Percentiles rank a stretch among this genome's conserved stretches.
Evolutionary conservation across 2,113 vertebrate species (phyloP).

Genomic region (Podarcis cretensis): DNA sequence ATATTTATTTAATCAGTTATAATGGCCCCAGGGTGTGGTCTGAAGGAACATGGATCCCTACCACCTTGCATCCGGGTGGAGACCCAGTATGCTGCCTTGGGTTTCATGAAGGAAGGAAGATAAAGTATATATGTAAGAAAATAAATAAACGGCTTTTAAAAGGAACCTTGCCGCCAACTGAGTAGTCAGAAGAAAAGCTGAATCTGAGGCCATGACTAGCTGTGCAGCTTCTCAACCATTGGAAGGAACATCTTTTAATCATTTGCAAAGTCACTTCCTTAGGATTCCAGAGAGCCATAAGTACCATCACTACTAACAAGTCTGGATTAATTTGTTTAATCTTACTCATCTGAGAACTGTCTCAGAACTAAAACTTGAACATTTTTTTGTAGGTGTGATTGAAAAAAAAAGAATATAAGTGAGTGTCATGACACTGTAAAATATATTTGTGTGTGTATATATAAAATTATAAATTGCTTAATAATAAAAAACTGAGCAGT

Average conservation of each 20-base stretch:
- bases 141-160: neutral
- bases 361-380: neutral
- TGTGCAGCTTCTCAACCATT: neutral
- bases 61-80: too few species aligned
- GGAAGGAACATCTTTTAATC: neutral
- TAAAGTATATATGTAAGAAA: too few species aligned
- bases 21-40: too few species aligned
- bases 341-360: neutral
- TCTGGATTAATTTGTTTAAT: neutral
- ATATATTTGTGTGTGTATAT: neutral
- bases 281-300: neutral
- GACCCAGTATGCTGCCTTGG: too few species aligned
- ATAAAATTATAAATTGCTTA: too few species aligned
- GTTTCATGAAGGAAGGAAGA: too few species aligned
- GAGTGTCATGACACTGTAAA: neutral
- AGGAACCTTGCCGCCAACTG: neutral
- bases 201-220: neutral
- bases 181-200: neutral
- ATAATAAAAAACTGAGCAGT: too few species aligned
- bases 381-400: neutral
- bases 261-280: neutral
- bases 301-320: neutral
- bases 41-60: too few species aligned
- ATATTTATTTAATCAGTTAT: neutral
- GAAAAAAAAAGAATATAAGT: neutral